Base-by-base conservation (phyloP, 2,113 vertebrate genomes). In the Labrus mixtus region DNA sequence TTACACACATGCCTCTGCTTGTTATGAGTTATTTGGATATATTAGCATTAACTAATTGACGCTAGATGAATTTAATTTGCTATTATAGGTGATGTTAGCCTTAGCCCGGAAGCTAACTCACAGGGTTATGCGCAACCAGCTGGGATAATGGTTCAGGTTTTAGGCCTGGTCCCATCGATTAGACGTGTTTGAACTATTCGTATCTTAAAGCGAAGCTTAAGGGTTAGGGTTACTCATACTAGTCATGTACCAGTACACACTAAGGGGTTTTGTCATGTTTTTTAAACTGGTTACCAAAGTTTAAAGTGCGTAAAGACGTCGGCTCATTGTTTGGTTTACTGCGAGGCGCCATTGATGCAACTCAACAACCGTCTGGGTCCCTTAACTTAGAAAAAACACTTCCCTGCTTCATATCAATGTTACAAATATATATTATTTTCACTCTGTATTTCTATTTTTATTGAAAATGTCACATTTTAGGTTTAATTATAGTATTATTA, bases 271-370 rank as follows among this genome's bases (percentile, higher is more conserved):
- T 45, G 43, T 23, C 1, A 23, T 7, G 0, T 19, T 16, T 8
- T 22, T 16, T 33, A 22, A 23, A 23, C 37, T 39, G 39, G 48
- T 22, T 29, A 0, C 23, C 53, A 20, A 25, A 5, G 10, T 1
- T 22, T 43, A 55, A 65, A 45, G 19, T 19, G 61, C 33, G 56
- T 36, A 6, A 43, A 36, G 45, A 53, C 8, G 54, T 43, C 1
- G 11, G 63, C 64, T 84, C 79, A 82, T 88, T 85, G 85, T 88
- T 83, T 76, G 41, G 45, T 68, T 71, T 37, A 29, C 74, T 59
- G 10, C 59, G n/a, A 64, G 72, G 85, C 83, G 85, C 83, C 85
- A 73, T 64, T 25, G 3, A 0, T 43, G 33, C 10, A 12, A 50
- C 12, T 36, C 19, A 71, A 19, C 9, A 69, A 3, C 15, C n/a